These are phyloP conservation scores for Copidosoma floridanum DNA, from an alignment of 1,140 invertebrate species.

Conservation along the genomic window DNA sequence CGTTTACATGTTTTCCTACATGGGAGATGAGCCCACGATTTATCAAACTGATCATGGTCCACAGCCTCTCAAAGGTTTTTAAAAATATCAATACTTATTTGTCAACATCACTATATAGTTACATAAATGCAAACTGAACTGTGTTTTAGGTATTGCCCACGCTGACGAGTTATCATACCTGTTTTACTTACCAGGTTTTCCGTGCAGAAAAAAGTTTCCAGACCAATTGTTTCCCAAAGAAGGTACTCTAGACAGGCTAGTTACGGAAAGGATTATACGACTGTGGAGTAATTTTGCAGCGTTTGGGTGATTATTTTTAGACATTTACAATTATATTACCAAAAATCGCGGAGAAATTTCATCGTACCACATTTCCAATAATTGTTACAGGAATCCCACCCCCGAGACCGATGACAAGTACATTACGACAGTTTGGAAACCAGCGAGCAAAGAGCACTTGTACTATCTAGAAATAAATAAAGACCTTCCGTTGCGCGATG, in stretches of 20 bases:
- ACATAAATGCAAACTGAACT: too few species aligned
- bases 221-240: neutral
- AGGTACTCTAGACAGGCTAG: slow-evolving; percentile 1
- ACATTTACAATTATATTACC: neutral
- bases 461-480: too few species aligned
- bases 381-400: neutral
- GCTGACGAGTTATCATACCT: slow-evolving; percentile 14
- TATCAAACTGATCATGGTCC: neutral
- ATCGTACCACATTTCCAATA: neutral
- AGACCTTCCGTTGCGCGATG: too few species aligned
- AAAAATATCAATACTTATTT: too few species aligned
- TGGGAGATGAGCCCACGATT: slow-evolving; percentile 8
- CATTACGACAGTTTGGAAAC: too few species aligned
- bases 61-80: neutral
- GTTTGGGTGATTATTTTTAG: slow-evolving; percentile 9
- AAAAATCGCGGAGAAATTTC: neutral
- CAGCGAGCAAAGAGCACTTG: too few species aligned
- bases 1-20: slow-evolving; percentile 20
- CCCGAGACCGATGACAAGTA: too few species aligned
- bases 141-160: slow-evolving; percentile 24
- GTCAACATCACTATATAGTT: too few species aligned
- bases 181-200: neutral
- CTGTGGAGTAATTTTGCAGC: slow-evolving; percentile 28
- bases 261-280: slow-evolving; percentile 9
- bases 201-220: neutral